These are phyloP conservation scores for Enteromius treurensis DNA, from an alignment of 2,797 vertebrate genomes.

Conservation along the genomic window DNA sequence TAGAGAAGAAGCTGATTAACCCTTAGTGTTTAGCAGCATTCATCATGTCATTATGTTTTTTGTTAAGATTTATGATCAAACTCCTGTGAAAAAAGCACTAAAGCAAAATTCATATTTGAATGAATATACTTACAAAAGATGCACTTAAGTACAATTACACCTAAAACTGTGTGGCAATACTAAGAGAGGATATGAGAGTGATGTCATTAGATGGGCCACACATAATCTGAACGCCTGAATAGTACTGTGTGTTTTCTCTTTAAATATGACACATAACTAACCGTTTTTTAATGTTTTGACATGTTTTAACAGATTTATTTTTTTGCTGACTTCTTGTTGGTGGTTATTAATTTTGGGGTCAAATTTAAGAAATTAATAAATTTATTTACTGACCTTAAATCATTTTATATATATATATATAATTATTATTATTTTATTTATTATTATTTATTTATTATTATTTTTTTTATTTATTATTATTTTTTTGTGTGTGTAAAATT, in stretches of 20 bases:
- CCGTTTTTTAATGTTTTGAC: background rate
- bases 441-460: no score
- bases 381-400: background rate
- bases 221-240: background rate
- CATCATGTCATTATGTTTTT: background rate
- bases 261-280: background rate
- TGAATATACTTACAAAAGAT: background rate
- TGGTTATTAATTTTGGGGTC: background rate
- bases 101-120: background rate
- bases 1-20: constrained; percentile 39
- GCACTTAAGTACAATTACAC: background rate
- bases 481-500: background rate
- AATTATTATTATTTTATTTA: no score
- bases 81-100: no score
- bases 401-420: no score
- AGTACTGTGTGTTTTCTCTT: background rate
- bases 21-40: background rate
- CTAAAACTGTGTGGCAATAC: background rate
- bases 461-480: no score
- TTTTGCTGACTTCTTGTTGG: background rate
- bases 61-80: background rate
- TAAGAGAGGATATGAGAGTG: background rate
- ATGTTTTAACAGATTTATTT: background rate
- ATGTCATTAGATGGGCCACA: background rate
- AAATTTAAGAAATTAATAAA: background rate